These are phyloP conservation scores for Umimayanthus chanpuru DNA, from an alignment of 92 coral and sea anemone species.

Conservation along the genomic window DNA sequence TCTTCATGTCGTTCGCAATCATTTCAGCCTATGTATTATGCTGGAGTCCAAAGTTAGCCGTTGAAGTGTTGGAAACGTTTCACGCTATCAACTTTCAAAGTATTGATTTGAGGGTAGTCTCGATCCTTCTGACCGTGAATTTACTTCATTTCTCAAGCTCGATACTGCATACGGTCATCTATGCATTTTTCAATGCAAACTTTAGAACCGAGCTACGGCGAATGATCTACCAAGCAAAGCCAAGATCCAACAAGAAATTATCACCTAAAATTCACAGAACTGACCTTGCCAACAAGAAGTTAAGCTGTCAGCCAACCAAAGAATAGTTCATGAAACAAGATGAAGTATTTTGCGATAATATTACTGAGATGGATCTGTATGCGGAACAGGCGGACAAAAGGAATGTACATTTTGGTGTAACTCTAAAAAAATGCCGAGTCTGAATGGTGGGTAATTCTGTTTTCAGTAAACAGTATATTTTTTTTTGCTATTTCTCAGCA, in stretches of 20 bases:
- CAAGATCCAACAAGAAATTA: background rate
- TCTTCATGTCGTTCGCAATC: slow-evolving; percentile 12
- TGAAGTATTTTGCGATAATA: too few relatives aligned
- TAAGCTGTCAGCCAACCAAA: background rate
- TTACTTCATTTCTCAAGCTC: slow-evolving; percentile 27
- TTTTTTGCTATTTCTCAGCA: too few relatives aligned
- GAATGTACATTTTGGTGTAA: too few relatives aligned
- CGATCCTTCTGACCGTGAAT: background rate
- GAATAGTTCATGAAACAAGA: too few relatives aligned
- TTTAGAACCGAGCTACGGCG: background rate
- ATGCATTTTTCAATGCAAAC: background rate
- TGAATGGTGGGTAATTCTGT: too few relatives aligned
- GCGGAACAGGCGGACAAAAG: too few relatives aligned
- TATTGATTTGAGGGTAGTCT: background rate
- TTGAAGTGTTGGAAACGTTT: background rate
- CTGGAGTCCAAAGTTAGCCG: slow-evolving; percentile 14
- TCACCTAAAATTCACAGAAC: background rate
- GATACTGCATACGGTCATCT: background rate
- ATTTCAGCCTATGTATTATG: slow-evolving; percentile 8
- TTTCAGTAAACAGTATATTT: too few relatives aligned
- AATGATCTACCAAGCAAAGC: background rate
- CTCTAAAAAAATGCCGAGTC: too few relatives aligned
- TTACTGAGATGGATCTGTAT: too few relatives aligned
- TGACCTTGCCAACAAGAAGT: background rate
- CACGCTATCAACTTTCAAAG: background rate